phyloP scores from a whole-genome alignment of 1,140 invertebrate species.

The Microplitis demolitor region DNA sequence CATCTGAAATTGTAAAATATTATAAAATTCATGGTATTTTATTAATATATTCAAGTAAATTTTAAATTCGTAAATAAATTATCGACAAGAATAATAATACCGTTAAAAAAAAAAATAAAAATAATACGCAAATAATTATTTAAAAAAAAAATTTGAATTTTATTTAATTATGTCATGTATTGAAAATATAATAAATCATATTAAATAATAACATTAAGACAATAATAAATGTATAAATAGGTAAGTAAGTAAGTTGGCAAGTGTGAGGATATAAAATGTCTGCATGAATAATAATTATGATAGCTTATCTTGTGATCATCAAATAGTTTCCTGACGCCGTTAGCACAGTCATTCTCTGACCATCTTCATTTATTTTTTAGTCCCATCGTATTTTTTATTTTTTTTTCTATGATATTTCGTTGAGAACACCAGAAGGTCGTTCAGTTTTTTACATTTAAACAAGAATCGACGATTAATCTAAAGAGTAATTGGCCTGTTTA shows the following conservation, averaged over 20 bases:
- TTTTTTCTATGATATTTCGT: slow-evolving; percentile 3
- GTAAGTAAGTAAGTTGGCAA: neutral
- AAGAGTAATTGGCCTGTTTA: slow-evolving; percentile 15
- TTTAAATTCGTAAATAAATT: no score
- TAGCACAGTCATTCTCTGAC: neutral
- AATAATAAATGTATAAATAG: neutral
- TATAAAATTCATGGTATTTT: no score
- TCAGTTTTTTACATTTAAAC: slow-evolving; percentile 4
- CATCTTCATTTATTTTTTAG: neutral
- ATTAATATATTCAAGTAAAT: no score
- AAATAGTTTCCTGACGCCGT: neutral
- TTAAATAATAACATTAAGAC: neutral
- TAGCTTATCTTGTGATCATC: neutral
- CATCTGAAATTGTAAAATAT: no score
- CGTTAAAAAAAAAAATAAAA: no score
- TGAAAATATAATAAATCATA: no score
- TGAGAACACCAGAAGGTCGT: slow-evolving; percentile 11
- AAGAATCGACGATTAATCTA: slow-evolving; percentile 4
- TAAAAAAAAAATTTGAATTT: no score
- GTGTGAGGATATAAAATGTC: no score
- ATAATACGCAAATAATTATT: no score
- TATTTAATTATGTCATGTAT: no score
- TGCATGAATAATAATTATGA: neutral
- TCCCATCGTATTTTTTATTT: neutral
- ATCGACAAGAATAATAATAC: no score